Conservation (phyloP, 2,113 vertebrate genomes). For the Amazona guildingii region DNA sequence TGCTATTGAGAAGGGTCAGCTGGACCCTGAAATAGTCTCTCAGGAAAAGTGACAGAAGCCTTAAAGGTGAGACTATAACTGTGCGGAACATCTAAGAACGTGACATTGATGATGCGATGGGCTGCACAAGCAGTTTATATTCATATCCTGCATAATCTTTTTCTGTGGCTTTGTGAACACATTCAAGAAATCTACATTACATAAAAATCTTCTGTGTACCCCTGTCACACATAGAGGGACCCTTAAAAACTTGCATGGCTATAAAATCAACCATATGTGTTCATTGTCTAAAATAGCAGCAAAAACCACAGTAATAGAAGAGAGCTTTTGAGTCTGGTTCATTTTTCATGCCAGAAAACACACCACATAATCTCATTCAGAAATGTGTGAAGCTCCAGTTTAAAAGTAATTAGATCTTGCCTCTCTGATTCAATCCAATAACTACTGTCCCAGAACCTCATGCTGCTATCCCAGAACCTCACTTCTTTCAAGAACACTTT, state of each 20-base stretch:
- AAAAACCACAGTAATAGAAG: neutral
- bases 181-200: neutral
- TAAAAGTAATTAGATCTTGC: conserved; percentile 22
- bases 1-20: neutral
- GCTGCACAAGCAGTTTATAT: neutral
- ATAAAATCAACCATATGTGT: neutral
- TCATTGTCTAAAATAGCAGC: neutral
- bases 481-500: neutral
- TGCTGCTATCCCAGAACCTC: neutral
- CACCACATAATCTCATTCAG: neutral
- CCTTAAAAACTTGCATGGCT: neutral
- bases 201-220: neutral
- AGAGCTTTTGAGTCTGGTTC: neutral
- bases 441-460: neutral
- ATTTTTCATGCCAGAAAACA: neutral
- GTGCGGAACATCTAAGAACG: neutral
- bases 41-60: neutral
- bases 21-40: neutral
- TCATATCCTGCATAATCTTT: neutral
- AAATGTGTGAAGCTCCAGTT: neutral
- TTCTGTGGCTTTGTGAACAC: neutral
- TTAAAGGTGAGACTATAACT: neutral
- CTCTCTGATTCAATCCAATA: neutral
- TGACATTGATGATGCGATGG: neutral
- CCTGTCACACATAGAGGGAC: neutral